Evolutionary conservation across 2,113 vertebrate genomes (phyloP).

Genomic region (Asarcornis scutulata): DNA sequence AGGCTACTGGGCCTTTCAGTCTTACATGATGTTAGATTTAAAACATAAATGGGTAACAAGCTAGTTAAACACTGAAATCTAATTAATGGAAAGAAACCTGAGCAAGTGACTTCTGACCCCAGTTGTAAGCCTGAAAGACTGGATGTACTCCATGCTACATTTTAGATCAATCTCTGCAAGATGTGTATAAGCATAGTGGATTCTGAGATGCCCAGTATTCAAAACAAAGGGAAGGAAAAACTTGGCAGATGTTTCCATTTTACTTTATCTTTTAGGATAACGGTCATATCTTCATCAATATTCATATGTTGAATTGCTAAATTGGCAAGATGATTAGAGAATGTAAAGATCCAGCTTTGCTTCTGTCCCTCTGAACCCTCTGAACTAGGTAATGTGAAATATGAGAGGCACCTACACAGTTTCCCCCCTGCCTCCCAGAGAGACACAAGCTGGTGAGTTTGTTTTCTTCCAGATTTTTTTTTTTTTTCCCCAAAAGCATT

Average conservation of each 20-base stretch:
- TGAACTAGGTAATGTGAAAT: background rate
- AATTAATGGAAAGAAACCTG: slow-evolving; percentile 38
- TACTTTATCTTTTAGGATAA: slow-evolving; percentile 73
- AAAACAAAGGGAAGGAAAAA: slow-evolving; percentile 39
- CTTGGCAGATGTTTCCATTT: slow-evolving; percentile 68
- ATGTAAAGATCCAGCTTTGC: slow-evolving; percentile 20
- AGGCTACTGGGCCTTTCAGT: background rate
- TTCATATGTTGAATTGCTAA: slow-evolving; percentile 67
- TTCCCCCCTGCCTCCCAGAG: background rate
- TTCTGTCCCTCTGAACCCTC: slow-evolving; percentile 21
- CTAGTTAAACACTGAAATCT: slow-evolving; percentile 62
- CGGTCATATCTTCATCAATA: slow-evolving; percentile 74
- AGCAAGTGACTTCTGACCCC: slow-evolving; percentile 54
- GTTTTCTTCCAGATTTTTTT: background rate
- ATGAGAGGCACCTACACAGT: background rate
- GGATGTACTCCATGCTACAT: slow-evolving; percentile 20
- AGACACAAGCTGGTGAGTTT: background rate
- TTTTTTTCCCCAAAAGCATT: background rate
- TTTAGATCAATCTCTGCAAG: slow-evolving; percentile 38
- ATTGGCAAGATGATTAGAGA: slow-evolving; percentile 23
- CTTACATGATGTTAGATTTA: background rate
- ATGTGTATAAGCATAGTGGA: slow-evolving; percentile 20
- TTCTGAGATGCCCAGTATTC: slow-evolving; percentile 46
- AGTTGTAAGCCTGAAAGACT: slow-evolving; percentile 39
- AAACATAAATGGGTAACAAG: slow-evolving; percentile 12